Conservation (phyloP, 2,888 invertebrate genomes). For the Steromphala cineraria region DNA sequence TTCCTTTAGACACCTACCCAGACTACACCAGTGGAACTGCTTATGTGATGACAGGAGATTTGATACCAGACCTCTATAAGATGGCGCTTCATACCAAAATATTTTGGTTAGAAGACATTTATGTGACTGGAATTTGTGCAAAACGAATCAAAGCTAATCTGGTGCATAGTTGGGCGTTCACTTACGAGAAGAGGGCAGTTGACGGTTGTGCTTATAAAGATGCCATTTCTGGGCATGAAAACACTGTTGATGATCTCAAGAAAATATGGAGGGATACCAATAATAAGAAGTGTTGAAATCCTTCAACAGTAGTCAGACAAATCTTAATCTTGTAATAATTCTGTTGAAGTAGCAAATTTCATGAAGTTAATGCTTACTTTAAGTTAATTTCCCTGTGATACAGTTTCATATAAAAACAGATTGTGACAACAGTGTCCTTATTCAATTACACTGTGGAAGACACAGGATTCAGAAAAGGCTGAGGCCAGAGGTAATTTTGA, state of each 20-base stretch:
- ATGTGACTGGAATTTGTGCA: constrained; percentile 91
- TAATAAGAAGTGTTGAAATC: background rate
- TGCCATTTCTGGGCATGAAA: constrained; percentile 49
- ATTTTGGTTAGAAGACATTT: constrained; percentile 92
- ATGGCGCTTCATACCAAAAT: constrained; percentile 84
- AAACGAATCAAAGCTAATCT: constrained; percentile 80
- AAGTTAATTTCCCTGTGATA: too few relatives aligned
- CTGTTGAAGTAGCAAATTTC: too few relatives aligned
- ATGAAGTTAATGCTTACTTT: too few relatives aligned
- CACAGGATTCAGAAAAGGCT: too few relatives aligned
- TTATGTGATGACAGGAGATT: constrained; percentile 86
- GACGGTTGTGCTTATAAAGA: constrained; percentile 48
- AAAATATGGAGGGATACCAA: constrained; percentile 26
- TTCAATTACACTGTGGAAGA: too few relatives aligned
- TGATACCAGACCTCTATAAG: constrained; percentile 83
- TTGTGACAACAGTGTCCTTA: too few relatives aligned
- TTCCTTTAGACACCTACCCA: constrained; percentile 85
- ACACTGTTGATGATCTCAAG: constrained; percentile 40
- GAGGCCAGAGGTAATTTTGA: too few relatives aligned
- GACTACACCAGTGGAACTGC: constrained; percentile 95
- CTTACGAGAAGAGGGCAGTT: constrained; percentile 35
- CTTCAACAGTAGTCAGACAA: too few relatives aligned
- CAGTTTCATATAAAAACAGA: too few relatives aligned
- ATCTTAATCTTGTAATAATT: too few relatives aligned
- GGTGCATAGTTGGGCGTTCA: constrained; percentile 48